Evolutionary conservation across 2,113 vertebrate genomes (phyloP), one percentile per base, ranked within the genome.

Genomic region (Hippoglossus stenolepis): DNA sequence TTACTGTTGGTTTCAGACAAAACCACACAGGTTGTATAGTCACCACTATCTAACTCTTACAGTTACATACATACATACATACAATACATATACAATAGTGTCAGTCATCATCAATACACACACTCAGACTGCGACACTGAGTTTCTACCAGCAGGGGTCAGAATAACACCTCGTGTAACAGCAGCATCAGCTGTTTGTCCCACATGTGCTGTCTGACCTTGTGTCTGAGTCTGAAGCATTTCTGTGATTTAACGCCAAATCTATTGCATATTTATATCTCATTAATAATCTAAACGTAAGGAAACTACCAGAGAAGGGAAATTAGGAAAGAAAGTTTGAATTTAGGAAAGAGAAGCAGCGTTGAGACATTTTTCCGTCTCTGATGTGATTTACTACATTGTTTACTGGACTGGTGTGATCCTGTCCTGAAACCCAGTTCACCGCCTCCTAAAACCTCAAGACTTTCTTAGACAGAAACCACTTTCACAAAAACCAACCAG

Each of bases 71-170:
- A n/a, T n/a, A n/a, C n/a, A n/a, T n/a, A n/a, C n/a, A n/a, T n/a
- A n/a, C n/a, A n/a, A n/a, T 10, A 38, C 35, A 9, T 49, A 49
- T 17, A 51, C 17, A 51, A 51, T 18, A 51, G 47, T 4, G 15
- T 20, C 47, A 49, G 5, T 15, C 47, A 18, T 51, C 18, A 51
- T 51, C 47, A 20, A n/a, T 3, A 8, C 18, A n/a, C 51, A 56
- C 9, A 11, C 18, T 21, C 31, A 40, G 13, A 21, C 2, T 51
- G 77, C 40, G 9, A 62, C 60, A 43, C 58, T 0, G 1, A 9
- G 10, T 59, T 43, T 7, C 21, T 1, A 77, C 77, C 91, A 92
- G 77, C 81, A 91, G 87, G 72, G 59, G 86, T 13, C 89, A 80
- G 74, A 15, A 70, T 21, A 77, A 10, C 73, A 28, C 66, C 3